Percentiles rank a stretch among this genome's conserved stretches.
Evolutionary conservation across 2,888 invertebrate species (phyloP).

Genomic region (Caenorhabditis sp.): DNA sequence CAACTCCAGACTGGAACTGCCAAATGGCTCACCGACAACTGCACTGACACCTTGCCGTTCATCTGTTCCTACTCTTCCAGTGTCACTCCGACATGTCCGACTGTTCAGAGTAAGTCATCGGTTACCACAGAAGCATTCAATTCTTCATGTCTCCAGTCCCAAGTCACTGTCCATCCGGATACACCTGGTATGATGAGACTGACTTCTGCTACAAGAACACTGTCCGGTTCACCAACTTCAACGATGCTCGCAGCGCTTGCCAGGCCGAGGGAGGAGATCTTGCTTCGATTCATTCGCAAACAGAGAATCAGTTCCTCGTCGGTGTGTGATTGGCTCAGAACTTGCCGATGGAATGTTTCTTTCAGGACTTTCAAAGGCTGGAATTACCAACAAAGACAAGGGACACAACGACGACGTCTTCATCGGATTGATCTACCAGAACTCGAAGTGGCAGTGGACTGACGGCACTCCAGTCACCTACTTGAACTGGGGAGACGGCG

Average conservation of each 20-base stretch:
- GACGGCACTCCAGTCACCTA: conserved; percentile 42
- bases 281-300: conserved; percentile 50
- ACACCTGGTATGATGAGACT: conserved; percentile 55
- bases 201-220: conserved; percentile 59
- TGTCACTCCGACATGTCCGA: conserved; percentile 46
- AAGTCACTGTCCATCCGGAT: conserved; percentile 60
- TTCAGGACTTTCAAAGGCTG: conserved; percentile 59
- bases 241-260: conserved; percentile 53
- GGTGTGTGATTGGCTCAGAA: conserved; percentile 23
- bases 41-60: conserved; percentile 44
- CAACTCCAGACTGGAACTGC: conserved; percentile 47
- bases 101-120: conserved; percentile 33
- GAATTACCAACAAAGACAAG: conserved; percentile 56
- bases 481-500: conserved; percentile 59
- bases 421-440: conserved; percentile 52
- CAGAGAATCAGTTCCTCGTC: conserved; percentile 57
- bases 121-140: neutral
- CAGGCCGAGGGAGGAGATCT: conserved; percentile 60
- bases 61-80: conserved; percentile 45
- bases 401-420: conserved; percentile 48
- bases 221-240: conserved; percentile 47
- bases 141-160: conserved; percentile 37
- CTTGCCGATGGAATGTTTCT: neutral
- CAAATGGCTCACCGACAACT: conserved; percentile 56
- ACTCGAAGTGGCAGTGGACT: conserved; percentile 57